Conservation (phyloP, 2,113 vertebrate genomes). For the Nothoprocta pentlandii region DNA sequence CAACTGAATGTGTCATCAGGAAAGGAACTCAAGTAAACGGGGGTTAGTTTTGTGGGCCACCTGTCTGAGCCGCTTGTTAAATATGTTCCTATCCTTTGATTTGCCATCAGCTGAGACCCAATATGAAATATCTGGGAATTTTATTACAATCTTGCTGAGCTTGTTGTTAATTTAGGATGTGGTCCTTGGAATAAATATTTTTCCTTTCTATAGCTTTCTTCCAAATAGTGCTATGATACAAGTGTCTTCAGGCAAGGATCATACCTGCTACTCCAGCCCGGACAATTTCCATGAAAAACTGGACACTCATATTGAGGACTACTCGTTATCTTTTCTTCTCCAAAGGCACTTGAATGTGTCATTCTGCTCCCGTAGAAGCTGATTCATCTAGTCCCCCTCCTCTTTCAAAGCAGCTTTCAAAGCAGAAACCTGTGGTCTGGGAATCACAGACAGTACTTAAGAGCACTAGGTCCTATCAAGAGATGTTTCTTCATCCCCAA, state of each 20-base stretch:
- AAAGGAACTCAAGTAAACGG: not conserved
- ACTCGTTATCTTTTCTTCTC: not conserved
- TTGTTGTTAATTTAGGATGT: not conserved
- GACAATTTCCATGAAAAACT: not conserved
- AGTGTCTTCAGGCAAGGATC: rapidly evolving
- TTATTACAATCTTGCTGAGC: rapidly evolving
- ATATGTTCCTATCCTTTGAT: not conserved
- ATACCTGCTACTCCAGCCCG: not conserved
- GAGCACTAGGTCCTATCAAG: not conserved
- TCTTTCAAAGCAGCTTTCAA: not conserved
- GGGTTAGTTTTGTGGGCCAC: not conserved
- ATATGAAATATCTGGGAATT: not conserved
- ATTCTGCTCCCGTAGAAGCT: not conserved
- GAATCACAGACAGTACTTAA: not conserved
- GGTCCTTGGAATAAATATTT: not conserved
- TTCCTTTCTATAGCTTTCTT: not conserved
- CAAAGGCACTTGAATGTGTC: not conserved
- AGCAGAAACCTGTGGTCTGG: not conserved
- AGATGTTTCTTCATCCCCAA: not conserved
- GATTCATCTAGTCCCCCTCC: not conserved
- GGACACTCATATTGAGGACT: not conserved
- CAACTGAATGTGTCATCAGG: not conserved
- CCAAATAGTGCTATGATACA: rapidly evolving
- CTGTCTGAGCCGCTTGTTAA: not conserved
- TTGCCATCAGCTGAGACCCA: not conserved